These are phyloP conservation scores for Tiliacea citrago DNA, from an alignment of 2,888 invertebrate genomes.

Conservation along the genomic window DNA sequence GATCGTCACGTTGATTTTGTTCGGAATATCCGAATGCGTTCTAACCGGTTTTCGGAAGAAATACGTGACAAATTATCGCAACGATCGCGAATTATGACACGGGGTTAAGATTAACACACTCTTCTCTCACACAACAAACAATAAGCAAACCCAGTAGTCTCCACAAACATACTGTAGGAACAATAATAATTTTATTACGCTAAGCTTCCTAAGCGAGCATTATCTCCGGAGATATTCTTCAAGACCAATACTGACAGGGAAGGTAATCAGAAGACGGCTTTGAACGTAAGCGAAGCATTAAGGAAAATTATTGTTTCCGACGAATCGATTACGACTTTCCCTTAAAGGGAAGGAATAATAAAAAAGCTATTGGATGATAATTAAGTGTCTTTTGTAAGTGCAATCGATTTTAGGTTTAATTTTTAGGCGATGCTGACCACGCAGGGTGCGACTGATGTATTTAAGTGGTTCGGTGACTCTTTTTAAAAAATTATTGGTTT, in stretches of 20 bases:
- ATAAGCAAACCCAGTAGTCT: neutral
- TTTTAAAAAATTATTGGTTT: too few species aligned
- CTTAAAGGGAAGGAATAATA: constrained; percentile 33
- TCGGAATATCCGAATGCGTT: too few species aligned
- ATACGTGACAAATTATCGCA: neutral
- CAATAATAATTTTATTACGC: constrained; percentile 45
- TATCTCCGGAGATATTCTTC: constrained; percentile 48
- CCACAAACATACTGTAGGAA: neutral
- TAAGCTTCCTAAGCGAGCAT: constrained; percentile 42
- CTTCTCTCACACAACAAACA: neutral
- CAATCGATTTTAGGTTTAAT: constrained; percentile 3
- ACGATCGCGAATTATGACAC: neutral
- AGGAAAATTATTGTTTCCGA: constrained; percentile 58
- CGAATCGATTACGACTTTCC: constrained; percentile 47
- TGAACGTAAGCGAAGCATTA: constrained; percentile 49
- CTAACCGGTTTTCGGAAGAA: too few species aligned
- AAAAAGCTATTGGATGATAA: constrained; percentile 14
- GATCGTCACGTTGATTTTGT: too few species aligned
- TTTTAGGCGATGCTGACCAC: neutral
- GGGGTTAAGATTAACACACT: too few species aligned
- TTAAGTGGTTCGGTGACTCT: too few species aligned
- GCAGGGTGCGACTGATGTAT: neutral
- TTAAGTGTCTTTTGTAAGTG: constrained; percentile 2
- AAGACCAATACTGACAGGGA: constrained; percentile 42
- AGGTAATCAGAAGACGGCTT: constrained; percentile 52